Evolutionary conservation across 1,140 invertebrate species (phyloP).

Genomic region (Brachionus koreanus): DNA sequence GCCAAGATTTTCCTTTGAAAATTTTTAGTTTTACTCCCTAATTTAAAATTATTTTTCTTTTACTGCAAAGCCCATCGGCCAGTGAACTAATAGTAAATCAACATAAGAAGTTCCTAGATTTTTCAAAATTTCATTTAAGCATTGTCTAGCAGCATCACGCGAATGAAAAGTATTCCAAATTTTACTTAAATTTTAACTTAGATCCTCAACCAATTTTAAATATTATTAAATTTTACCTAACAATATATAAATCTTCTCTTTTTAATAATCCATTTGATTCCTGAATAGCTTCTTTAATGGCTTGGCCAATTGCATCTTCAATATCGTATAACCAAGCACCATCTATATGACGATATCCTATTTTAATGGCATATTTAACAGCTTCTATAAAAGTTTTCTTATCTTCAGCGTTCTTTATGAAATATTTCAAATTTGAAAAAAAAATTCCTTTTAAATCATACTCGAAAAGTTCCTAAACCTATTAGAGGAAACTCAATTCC

Average conservation of each 20-base stretch:
- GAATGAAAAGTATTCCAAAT: slow-evolving; percentile 44
- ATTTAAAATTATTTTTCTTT: slow-evolving; percentile 49
- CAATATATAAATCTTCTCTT: slow-evolving; percentile 40
- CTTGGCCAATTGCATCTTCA: slow-evolving; percentile 38
- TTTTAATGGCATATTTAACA: slow-evolving; percentile 31
- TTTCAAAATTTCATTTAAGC: slow-evolving; percentile 52
- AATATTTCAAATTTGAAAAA: neutral
- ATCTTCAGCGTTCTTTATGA: neutral
- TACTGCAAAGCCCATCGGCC: slow-evolving; percentile 51
- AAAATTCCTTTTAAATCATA: neutral
- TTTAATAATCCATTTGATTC: slow-evolving; percentile 17
- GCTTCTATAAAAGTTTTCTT: slow-evolving; percentile 31
- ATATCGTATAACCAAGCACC: slow-evolving; percentile 35
- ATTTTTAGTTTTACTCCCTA: neutral
- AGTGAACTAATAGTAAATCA: slow-evolving; percentile 56
- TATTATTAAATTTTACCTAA: neutral
- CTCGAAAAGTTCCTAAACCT: slow-evolving; percentile 39
- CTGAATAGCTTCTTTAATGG: slow-evolving; percentile 28
- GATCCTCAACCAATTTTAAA: neutral
- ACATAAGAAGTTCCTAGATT: slow-evolving; percentile 54
- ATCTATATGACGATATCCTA: slow-evolving; percentile 42
- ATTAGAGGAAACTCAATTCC: slow-evolving; percentile 26
- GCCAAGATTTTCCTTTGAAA: neutral
- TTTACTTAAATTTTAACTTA: neutral
- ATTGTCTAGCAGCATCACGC: slow-evolving; percentile 34